These are phyloP conservation scores for Jacana jacana DNA, from an alignment of 2,113 vertebrate genomes.

Conservation along the genomic window DNA sequence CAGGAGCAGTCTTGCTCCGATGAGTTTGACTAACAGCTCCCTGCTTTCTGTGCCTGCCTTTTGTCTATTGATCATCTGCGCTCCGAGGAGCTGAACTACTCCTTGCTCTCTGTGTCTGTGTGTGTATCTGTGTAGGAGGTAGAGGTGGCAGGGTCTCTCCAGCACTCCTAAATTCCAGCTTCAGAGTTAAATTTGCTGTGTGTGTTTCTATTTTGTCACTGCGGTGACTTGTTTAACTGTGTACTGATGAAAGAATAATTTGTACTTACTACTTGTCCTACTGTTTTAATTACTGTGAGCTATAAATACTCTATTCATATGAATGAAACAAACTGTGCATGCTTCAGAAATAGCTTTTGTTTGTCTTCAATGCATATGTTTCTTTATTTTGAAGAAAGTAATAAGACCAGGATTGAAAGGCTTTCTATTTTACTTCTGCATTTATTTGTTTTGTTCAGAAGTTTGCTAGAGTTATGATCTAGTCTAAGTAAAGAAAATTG, in stretches of 20 bases:
- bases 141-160: constrained; percentile 15
- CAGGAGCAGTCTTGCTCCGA: not conserved
- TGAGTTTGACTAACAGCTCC: not conserved
- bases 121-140: not conserved
- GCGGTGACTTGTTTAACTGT: constrained; percentile 55
- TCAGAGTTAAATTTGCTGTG: not conserved
- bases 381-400: constrained; percentile 64
- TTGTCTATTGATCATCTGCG: not conserved
- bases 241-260: constrained; percentile 67
- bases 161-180: not conserved
- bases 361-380: constrained; percentile 25
- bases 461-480: not conserved
- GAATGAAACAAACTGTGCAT: constrained; percentile 61
- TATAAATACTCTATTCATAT: constrained; percentile 66
- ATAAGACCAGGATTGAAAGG: constrained; percentile 24
- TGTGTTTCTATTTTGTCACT: constrained; percentile 43
- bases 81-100: not conserved
- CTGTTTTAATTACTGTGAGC: constrained; percentile 67
- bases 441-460: constrained; percentile 14
- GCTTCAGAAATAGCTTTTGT: constrained; percentile 63
- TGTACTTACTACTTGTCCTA: constrained; percentile 66
- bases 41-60: constrained; percentile 16
- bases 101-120: not conserved
- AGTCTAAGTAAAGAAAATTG: not conserved
- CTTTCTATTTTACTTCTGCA: not conserved